A percentile compares a stretch with the other conserved stretches of the same genome.
phyloP scores from a whole-genome alignment of 2,888 invertebrate species.

The Aphidius colemani region DNA sequence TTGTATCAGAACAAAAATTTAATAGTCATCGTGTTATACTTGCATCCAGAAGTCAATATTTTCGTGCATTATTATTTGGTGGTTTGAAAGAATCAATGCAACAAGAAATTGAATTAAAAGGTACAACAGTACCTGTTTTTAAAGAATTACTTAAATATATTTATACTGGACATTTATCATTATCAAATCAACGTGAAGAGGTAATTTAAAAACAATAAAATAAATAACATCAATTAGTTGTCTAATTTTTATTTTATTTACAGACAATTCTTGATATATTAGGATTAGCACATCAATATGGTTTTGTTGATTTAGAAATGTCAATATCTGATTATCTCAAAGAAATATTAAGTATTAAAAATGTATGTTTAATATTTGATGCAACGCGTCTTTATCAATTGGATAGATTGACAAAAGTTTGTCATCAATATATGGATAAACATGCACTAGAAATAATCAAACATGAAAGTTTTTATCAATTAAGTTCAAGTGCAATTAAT shows the following conservation, averaged over 20 bases:
- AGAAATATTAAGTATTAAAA: constrained; percentile 82
- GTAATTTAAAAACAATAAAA: constrained; percentile 47
- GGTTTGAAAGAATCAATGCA: constrained; percentile 77
- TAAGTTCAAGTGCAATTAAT: constrained; percentile 83
- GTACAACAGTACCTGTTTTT: constrained; percentile 82
- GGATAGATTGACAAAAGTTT: constrained; percentile 67
- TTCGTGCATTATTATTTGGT: constrained; percentile 81
- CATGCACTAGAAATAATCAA: constrained; percentile 84
- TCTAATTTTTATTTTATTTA: constrained; percentile 33
- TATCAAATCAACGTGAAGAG: constrained; percentile 64
- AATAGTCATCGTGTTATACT: constrained; percentile 83
- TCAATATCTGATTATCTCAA: constrained; percentile 92
- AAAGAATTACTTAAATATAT: constrained; percentile 92
- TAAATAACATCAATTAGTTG: constrained; percentile 3
- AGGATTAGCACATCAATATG: constrained; percentile 94
- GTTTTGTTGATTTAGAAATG: constrained; percentile 87
- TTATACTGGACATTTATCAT: constrained; percentile 81
- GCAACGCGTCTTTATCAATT: constrained; percentile 78
- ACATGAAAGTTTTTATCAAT: constrained; percentile 80
- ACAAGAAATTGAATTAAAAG: constrained; percentile 82
- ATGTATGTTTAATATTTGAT: constrained; percentile 94
- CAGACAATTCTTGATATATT: constrained; percentile 64
- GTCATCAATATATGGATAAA: constrained; percentile 87
- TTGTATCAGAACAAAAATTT: constrained; percentile 78
- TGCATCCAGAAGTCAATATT: constrained; percentile 95